phyloP scores from a whole-genome alignment of 2,888 invertebrate genomes.

The Pseudococcus jackbeardsleyi region DNA sequence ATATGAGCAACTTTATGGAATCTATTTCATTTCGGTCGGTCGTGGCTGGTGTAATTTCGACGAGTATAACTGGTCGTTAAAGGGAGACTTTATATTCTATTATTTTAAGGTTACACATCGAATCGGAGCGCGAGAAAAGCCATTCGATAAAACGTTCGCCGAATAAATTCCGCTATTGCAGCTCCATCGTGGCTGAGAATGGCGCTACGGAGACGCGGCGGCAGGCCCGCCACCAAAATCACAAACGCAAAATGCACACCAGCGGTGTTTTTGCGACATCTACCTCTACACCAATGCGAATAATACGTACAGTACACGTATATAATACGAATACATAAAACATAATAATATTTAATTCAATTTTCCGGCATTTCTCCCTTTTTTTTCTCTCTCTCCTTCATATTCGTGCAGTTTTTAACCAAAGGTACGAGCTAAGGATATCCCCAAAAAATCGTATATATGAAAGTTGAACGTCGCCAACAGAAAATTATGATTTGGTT shows the following conservation, averaged over 20 bases:
- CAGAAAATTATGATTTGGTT: slow-evolving; percentile 21
- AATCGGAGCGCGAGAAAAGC: not conserved
- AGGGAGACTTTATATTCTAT: not conserved
- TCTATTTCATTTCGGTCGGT: not conserved
- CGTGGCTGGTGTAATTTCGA: not conserved
- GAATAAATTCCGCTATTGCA: not conserved
- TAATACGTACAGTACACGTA: not conserved
- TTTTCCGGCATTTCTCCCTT: not conserved
- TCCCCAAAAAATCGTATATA: not conserved
- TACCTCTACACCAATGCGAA: too few species aligned
- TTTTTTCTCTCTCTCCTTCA: not conserved
- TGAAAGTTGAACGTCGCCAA: not conserved
- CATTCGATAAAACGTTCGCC: not conserved
- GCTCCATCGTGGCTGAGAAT: too few species aligned
- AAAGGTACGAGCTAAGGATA: not conserved
- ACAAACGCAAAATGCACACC: too few species aligned
- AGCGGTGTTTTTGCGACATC: too few species aligned
- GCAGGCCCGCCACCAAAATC: too few species aligned
- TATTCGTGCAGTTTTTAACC: too few species aligned
- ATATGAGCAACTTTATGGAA: not conserved
- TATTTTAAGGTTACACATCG: not conserved
- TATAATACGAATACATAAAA: too few species aligned
- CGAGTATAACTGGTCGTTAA: not conserved
- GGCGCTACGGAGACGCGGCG: too few species aligned
- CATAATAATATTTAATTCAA: not conserved